Conservation (phyloP, 1,140 invertebrate genomes). For the Mactra quadrangularis region DNA sequence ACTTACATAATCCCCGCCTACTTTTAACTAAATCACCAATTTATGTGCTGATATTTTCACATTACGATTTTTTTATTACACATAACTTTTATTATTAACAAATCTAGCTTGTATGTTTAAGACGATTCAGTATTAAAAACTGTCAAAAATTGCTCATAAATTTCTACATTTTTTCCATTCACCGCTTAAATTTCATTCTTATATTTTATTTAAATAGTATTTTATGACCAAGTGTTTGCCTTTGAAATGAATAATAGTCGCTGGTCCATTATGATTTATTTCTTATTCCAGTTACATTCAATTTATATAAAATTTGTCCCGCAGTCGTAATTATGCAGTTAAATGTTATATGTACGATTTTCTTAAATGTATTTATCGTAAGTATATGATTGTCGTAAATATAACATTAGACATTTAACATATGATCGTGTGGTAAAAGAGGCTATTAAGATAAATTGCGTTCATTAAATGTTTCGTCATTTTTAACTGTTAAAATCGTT, state of each 20-base stretch:
- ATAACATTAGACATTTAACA: too few relatives aligned
- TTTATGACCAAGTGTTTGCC: constrained; percentile 12
- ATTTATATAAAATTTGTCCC: constrained; percentile 44
- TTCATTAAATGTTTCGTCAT: too few relatives aligned
- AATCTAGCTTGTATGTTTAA: constrained; percentile 38
- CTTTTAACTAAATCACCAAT: too few relatives aligned
- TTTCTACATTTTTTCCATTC: too few relatives aligned
- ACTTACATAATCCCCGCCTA: too few relatives aligned
- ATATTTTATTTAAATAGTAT: constrained; percentile 17
- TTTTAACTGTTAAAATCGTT: too few relatives aligned
- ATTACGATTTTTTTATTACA: constrained; percentile 9
- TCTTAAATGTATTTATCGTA: too few relatives aligned
- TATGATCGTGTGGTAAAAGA: too few relatives aligned
- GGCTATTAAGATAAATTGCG: too few relatives aligned
- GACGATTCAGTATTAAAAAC: constrained; percentile 25
- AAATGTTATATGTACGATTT: too few relatives aligned
- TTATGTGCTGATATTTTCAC: too few relatives aligned
- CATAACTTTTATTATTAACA: constrained; percentile 31
- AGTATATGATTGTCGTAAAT: too few relatives aligned
- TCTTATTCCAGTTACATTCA: constrained; percentile 10
- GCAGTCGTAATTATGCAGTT: background rate
- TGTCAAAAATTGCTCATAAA: constrained; percentile 35
- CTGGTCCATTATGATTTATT: constrained; percentile 23
- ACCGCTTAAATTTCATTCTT: background rate
- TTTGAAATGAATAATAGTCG: constrained; percentile 15